These are phyloP conservation scores for Ophion ventricosus DNA, from an alignment of 2,888 invertebrate genomes.

Conservation along the genomic window DNA sequence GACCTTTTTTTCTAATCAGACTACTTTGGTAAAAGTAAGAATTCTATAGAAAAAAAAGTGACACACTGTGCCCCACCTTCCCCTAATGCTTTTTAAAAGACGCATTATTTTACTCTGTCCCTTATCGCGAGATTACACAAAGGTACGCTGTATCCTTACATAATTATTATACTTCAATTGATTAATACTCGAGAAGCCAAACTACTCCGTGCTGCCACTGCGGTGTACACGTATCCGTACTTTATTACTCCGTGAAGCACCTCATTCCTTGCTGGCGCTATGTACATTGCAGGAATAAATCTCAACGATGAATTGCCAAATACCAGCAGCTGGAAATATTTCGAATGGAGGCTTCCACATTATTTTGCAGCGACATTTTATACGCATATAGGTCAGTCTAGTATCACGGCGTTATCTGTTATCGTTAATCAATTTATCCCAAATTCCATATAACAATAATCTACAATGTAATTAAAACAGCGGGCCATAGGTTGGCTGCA, in stretches of 20 bases:
- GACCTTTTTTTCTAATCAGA: too few species aligned
- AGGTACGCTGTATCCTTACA: background rate
- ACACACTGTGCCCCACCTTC: too few species aligned
- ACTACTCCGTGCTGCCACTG: too few species aligned
- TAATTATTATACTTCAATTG: background rate
- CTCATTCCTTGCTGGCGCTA: too few species aligned
- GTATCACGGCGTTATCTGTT: background rate
- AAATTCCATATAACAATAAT: slow-evolving; percentile 12
- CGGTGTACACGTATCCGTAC: too few species aligned
- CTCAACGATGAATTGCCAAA: too few species aligned
- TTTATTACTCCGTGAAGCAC: too few species aligned
- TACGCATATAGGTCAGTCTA: background rate
- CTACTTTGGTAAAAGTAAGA: too few species aligned
- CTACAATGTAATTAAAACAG: slow-evolving; percentile 1
- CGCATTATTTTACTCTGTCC: background rate
- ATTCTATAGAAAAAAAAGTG: too few species aligned
- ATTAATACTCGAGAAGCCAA: background rate
- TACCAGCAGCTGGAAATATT: background rate
- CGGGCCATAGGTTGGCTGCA: background rate
- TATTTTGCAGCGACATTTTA: background rate
- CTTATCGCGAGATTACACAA: background rate
- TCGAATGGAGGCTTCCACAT: background rate
- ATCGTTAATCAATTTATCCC: slow-evolving; percentile 2
- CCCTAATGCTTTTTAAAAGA: background rate
- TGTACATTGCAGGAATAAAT: too few species aligned